Percentiles rank a stretch among this genome's conserved stretches.
Evolutionary conservation across 2,113 vertebrate species (phyloP).

Genomic region (Glaucidium brasilianum): DNA sequence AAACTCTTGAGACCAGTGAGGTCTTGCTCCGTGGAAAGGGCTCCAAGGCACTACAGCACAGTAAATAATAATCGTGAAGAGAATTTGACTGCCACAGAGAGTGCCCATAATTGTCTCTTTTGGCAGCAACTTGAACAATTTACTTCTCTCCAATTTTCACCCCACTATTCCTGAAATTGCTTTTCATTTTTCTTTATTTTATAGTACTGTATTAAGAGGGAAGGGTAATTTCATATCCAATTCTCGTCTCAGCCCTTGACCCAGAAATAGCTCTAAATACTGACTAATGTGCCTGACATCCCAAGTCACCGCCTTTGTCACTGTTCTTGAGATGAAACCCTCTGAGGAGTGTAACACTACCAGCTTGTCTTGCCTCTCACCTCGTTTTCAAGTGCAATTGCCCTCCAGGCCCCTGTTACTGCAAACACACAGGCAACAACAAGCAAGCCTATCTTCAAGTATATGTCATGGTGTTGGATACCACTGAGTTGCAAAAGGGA

Average conservation of each 20-base stretch:
- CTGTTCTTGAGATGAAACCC: background rate
- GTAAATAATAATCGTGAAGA: background rate
- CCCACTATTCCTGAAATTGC: background rate
- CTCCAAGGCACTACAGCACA: background rate
- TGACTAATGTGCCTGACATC: background rate
- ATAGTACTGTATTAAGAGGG: background rate
- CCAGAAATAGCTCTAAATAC: conserved; percentile 22
- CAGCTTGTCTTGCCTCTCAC: background rate
- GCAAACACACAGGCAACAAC: background rate
- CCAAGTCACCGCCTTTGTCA: background rate
- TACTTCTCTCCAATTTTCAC: conserved; percentile 1
- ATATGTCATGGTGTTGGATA: background rate
- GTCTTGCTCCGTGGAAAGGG: background rate
- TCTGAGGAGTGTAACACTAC: background rate
- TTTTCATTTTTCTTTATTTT: conserved; percentile 3
- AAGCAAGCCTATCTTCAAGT: background rate
- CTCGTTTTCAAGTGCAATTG: background rate
- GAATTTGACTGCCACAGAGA: background rate
- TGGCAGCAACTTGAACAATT: background rate
- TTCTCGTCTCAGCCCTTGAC: background rate
- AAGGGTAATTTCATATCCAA: background rate
- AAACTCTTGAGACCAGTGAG: background rate
- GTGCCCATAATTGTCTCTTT: background rate
- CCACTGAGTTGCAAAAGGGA: background rate
- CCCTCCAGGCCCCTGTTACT: background rate